phyloP scores from a whole-genome alignment of 1,140 invertebrate genomes.

The Condylostylus longicornis region DNA sequence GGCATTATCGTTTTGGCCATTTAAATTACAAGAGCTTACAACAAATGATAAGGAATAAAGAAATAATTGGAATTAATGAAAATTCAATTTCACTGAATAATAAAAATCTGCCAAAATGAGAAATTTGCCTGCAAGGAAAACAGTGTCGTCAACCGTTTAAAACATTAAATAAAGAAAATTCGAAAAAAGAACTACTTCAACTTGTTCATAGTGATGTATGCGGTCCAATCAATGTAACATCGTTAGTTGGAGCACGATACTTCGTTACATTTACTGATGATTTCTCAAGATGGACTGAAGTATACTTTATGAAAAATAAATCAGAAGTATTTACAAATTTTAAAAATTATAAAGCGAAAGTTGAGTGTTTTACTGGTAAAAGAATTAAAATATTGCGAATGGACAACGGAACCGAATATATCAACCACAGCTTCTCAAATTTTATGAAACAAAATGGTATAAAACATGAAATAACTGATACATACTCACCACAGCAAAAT shows the following conservation, averaged over 20 bases:
- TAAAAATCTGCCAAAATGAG: no score
- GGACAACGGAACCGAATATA: not conserved
- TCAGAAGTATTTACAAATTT: constrained; percentile 17
- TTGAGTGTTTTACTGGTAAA: not conserved
- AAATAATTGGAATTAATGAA: no score
- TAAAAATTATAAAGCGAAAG: constrained; percentile 4
- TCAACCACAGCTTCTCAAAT: not conserved
- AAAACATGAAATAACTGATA: not conserved
- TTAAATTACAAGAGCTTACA: no score
- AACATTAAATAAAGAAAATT: not conserved
- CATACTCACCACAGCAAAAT: constrained; percentile 31
- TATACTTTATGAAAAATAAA: constrained; percentile 32
- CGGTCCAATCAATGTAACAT: constrained; percentile 30
- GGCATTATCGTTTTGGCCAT: no score
- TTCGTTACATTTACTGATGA: constrained; percentile 33
- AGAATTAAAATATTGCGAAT: not conserved
- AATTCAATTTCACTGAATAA: no score
- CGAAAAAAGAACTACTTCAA: constrained; percentile 11
- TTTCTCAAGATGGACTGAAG: constrained; percentile 20
- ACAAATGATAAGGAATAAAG: no score
- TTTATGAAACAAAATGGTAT: not conserved
- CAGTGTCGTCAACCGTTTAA: not conserved
- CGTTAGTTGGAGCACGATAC: constrained; percentile 21
- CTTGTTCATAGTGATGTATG: constrained; percentile 33
- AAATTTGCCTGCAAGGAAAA: constrained; percentile 4